Evolutionary conservation across 2,888 invertebrate species (phyloP).

Genomic region (Meteorus colon): DNA sequence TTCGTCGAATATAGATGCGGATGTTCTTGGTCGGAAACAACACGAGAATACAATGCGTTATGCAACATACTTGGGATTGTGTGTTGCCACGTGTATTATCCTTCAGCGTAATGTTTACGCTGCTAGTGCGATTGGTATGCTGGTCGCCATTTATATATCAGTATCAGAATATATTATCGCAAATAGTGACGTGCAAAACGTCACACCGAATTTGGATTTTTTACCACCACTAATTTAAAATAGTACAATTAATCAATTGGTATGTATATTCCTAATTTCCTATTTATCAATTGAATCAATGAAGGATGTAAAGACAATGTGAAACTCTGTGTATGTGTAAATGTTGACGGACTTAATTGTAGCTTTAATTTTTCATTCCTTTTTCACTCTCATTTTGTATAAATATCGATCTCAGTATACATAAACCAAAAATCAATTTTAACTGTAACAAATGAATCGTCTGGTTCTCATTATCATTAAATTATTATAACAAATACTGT

Average conservation of each 20-base stretch:
- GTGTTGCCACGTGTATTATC: conserved; percentile 89
- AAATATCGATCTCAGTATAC: conserved; percentile 8
- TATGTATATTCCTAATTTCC: conserved; percentile 1
- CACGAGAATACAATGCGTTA: conserved; percentile 82
- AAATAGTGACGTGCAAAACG: conserved; percentile 62
- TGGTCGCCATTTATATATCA: conserved; percentile 88
- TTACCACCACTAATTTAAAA: conserved; percentile 51
- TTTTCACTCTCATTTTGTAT: not conserved
- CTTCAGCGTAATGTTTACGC: conserved; percentile 85
- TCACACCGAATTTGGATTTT: conserved; percentile 63
- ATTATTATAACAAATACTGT: not conserved
- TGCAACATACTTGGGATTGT: conserved; percentile 88
- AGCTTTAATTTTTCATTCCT: not conserved
- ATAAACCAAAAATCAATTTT: not conserved
- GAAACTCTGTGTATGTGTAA: too few species aligned
- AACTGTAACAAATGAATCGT: not conserved
- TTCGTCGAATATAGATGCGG: conserved; percentile 48
- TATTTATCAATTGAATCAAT: not conserved
- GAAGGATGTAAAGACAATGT: too few species aligned
- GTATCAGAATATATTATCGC: conserved; percentile 86
- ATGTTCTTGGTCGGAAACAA: conserved; percentile 73
- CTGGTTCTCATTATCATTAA: not conserved
- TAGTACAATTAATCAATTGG: conserved; percentile 7
- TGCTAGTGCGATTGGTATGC: conserved; percentile 85
- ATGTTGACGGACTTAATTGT: not conserved